Evolutionary conservation across 2,113 vertebrate species (phyloP), one percentile per base, ranked within the genome.

Genomic region (Oostethus manadensis): DNA sequence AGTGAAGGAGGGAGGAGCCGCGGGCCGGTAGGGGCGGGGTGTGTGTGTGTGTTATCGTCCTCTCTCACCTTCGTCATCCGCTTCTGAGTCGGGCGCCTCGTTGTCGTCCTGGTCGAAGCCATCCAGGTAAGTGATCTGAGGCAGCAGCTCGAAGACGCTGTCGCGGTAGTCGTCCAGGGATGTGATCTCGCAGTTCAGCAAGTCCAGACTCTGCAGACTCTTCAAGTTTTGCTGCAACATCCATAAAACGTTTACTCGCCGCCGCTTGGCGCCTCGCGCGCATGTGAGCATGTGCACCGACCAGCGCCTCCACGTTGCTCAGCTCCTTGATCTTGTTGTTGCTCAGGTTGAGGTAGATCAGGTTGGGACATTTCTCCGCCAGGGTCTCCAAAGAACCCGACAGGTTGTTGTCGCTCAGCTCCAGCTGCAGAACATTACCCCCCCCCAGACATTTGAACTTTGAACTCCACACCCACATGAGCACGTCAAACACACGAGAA

Each of bases 81-180:
- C 53, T 68, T 96, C 94, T 0, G 96, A 96, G 80, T 96, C 94
- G 0, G 94, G 94, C 0, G 90, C 93, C 82, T 98, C 95, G 0
- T 96, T 95, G 79, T 98, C 94, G 50, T 98, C 93, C 78, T 94
- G 93, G 76, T 98, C 97, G 16, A 92, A 98, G 88, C 96, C 95
- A 50, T 99, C 94, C 61, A 99, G 89, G 78, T 91, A 98, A 0
- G 89, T 93, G 85, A 98, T 91, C 81, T 98, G 95, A 51, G 96
- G 94, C 54, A 99, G 92, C 70, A 97, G 88, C 68, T 94, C 88
- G 11, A 98, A 98, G 16, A 98, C 90, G 66, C 85, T 89, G 70
- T 94, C 94, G 51, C 95, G 87, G 82, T 98, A 99, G 73, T 97
- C 94, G 56, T 93, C 91, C 4, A 94, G 86, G 16, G 93, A 89